Base-by-base conservation (phyloP, 1,140 invertebrate genomes). In the Paramacrobiotus metropolitanus region DNA sequence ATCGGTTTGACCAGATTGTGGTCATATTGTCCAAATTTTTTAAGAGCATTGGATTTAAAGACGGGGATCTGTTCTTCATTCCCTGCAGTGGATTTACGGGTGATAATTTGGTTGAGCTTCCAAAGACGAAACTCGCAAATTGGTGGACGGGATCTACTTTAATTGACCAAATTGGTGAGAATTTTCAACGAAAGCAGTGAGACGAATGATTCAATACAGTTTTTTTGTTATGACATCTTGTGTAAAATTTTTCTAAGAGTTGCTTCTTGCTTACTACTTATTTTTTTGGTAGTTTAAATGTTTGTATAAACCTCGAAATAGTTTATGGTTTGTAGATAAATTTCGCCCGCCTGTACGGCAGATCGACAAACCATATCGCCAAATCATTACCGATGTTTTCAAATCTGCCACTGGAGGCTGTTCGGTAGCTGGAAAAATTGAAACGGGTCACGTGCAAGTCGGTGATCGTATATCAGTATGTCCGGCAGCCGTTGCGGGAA, bases 61-160 rank as follows among this genome's bases (percentile, higher is more conserved):
- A 93, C 30, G 74, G 76, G 2, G 87, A 90, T 73, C 81, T 96
- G 0, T 82, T 78, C 1, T 99, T 84, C 76, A 83, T 98, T 15
- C 94, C 95, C 3, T 94, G 91, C 68, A 95, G 89, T 69, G 95
- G 94, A 24, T 73, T 98, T 1, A 85, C 81, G 29, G 94, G 93
- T 44, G 86, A 93, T 72, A 97, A 97, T 76, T 76, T 98, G 40
- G 79, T 82, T 0, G 78, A 80, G 63, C 71, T 78, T 30, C 78
- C 86, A 21, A 79, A 78, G 62, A 55, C 48, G 15, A 81, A 83
- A 65, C 71, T 80, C 28, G 76, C 76, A 48, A 70, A 74, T n/a
- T 95, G 90, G 89, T 94, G 92, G 69, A 80, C 74, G 30, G 89
- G 87, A n/a, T 82, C 82, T 2, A 81, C 80, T 64, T 73, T 93